Evolutionary conservation across 2,113 vertebrate species (phyloP).

Genomic region (Sturnus vulgaris): DNA sequence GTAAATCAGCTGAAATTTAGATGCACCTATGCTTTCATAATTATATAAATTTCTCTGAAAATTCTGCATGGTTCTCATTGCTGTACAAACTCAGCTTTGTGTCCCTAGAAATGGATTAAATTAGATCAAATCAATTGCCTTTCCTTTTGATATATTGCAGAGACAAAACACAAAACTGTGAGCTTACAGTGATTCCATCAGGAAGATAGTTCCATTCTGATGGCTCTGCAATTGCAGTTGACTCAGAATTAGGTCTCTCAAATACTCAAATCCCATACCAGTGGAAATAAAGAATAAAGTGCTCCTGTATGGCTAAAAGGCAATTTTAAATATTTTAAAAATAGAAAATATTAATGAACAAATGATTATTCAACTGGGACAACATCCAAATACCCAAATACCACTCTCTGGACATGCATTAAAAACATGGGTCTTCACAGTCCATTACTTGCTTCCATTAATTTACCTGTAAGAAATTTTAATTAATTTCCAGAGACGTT

Average conservation of each 20-base stretch:
- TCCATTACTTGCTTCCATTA: conserved; percentile 56
- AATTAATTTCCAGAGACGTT: conserved; percentile 66
- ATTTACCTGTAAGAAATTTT: conserved; percentile 52
- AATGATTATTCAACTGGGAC: neutral
- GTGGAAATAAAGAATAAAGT: neutral
- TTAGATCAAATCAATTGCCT: neutral
- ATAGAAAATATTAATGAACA: neutral
- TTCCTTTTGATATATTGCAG: neutral
- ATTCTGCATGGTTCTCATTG: neutral
- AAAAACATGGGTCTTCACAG: neutral
- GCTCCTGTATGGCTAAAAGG: neutral
- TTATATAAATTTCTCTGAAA: neutral
- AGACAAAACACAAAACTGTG: neutral
- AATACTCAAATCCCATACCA: neutral
- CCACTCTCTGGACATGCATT: neutral
- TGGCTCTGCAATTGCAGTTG: neutral
- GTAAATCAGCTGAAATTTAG: neutral
- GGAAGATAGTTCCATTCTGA: neutral
- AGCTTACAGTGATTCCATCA: rapidly evolving
- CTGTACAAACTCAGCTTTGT: neutral
- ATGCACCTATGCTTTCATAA: neutral
- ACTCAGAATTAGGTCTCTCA: neutral
- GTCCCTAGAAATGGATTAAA: neutral
- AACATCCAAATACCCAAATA: neutral
- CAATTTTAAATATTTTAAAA: neutral